Evolutionary conservation across 2,113 vertebrate genomes (phyloP).

Genomic region (Tragulus kanchil): DNA sequence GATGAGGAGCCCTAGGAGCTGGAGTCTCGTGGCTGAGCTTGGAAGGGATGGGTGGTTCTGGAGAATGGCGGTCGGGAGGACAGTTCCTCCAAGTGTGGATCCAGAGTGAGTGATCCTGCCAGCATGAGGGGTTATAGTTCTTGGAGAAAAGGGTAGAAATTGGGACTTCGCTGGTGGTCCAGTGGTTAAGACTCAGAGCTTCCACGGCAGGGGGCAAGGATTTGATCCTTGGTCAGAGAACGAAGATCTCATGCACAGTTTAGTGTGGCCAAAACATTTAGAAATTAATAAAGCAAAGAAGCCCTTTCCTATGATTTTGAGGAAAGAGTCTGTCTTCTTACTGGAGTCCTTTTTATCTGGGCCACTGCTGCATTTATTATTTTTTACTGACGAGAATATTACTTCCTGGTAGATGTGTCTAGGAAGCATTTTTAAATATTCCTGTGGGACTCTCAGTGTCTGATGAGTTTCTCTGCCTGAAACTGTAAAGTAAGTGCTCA

Average conservation of each 20-base stretch:
- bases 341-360: constrained; percentile 4
- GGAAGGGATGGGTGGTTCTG: fast-evolving
- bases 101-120: not conserved
- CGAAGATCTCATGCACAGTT: not conserved
- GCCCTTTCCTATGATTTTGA: constrained; percentile 44
- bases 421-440: constrained; percentile 67
- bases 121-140: too few relatives aligned
- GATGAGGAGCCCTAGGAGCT: not conserved
- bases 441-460: constrained; percentile 46
- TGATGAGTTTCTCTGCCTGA: constrained; percentile 57
- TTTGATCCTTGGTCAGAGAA: not conserved
- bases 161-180: not conserved
- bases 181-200: not conserved
- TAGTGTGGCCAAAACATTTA: not conserved
- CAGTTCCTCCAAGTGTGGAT: not conserved
- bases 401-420: constrained; percentile 74
- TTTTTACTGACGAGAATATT: constrained; percentile 71
- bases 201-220: not conserved
- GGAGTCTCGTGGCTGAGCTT: too few relatives aligned
- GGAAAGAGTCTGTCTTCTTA: constrained; percentile 32
- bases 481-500: not conserved
- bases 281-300: not conserved
- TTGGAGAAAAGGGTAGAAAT: not conserved
- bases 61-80: not conserved
- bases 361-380: constrained; percentile 47